Percentiles rank a stretch among this genome's conserved stretches.
phyloP scores from a whole-genome alignment of 53 echinoderm and acorn worm species.

The Zoroaster sp. region DNA sequence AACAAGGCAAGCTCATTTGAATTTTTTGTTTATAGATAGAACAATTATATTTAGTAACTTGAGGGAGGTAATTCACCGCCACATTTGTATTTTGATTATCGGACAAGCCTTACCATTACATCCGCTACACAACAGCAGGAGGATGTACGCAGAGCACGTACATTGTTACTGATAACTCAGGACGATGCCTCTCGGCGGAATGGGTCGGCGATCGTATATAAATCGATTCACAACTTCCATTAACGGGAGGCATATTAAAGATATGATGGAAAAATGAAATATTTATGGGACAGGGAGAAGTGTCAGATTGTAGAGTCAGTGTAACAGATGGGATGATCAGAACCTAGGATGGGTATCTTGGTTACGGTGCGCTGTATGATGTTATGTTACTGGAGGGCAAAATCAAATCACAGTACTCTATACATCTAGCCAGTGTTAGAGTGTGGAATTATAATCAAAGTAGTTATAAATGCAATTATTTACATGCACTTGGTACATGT shows the following conservation, averaged over 20 bases:
- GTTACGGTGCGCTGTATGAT: too few relatives aligned
- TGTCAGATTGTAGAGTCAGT: too few relatives aligned
- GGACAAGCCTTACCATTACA: background rate
- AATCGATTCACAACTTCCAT: constrained; percentile 33
- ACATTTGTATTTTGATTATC: background rate
- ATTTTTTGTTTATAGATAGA: background rate
- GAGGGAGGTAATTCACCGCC: background rate
- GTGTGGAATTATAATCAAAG: too few relatives aligned
- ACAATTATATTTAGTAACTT: background rate
- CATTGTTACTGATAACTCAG: background rate
- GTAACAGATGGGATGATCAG: too few relatives aligned
- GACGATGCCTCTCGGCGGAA: background rate
- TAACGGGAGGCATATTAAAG: constrained; percentile 27
- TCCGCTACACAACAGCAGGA: background rate
- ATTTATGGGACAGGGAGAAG: constrained; percentile 15
- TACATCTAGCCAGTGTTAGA: too few relatives aligned
- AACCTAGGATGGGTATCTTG: too few relatives aligned
- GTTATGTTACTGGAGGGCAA: too few relatives aligned
- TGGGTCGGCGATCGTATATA: background rate
- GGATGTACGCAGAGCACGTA: background rate
- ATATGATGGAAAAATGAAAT: constrained; percentile 16
- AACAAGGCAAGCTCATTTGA: too few relatives aligned
- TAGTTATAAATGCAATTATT: too few relatives aligned
- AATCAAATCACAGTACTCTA: too few relatives aligned
- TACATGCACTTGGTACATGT: too few relatives aligned